These are phyloP conservation scores for Pipistrellus pipistrellus DNA, from an alignment of 2,797 vertebrate genomes.

Conservation along the genomic window DNA sequence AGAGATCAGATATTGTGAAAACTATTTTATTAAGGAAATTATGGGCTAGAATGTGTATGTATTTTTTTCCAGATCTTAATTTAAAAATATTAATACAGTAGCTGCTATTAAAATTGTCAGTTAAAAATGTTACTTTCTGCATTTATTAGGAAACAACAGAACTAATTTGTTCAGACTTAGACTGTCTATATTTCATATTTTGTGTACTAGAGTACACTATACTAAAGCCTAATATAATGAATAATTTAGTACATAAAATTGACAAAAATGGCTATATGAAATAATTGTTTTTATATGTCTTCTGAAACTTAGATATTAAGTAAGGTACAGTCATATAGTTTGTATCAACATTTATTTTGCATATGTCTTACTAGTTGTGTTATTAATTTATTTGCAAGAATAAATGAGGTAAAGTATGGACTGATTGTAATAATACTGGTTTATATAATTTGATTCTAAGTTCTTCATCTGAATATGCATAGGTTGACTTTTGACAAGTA, in stretches of 20 bases:
- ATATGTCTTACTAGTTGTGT: slow-evolving; percentile 13
- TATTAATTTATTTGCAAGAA: slow-evolving; percentile 31
- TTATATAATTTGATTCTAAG: slow-evolving; percentile 16
- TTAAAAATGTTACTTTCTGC: slow-evolving; percentile 12
- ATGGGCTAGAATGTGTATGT: not conserved
- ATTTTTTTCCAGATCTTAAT: slow-evolving; percentile 34
- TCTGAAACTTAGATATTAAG: not conserved
- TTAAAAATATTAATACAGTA: slow-evolving; percentile 24
- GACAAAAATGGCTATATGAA: not conserved
- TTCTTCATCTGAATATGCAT: not conserved
- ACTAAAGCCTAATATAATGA: not conserved
- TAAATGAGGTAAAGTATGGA: slow-evolving; percentile 3
- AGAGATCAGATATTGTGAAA: not conserved
- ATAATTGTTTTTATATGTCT: not conserved
- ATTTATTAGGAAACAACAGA: slow-evolving; percentile 12
- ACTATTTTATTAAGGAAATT: slow-evolving; percentile 25
- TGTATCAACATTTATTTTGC: not conserved
- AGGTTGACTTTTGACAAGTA: slow-evolving; percentile 15
- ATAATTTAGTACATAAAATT: not conserved
- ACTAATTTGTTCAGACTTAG: not conserved
- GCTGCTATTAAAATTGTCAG: slow-evolving; percentile 44
- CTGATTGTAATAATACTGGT: not conserved
- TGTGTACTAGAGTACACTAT: not conserved
- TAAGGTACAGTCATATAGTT: not conserved
- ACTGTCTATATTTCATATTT: slow-evolving; percentile 40